Evolutionary conservation across 2,797 vertebrate genomes (phyloP), one percentile per base, ranked within the genome.

Genomic region (Gambusia yucatana): DNA sequence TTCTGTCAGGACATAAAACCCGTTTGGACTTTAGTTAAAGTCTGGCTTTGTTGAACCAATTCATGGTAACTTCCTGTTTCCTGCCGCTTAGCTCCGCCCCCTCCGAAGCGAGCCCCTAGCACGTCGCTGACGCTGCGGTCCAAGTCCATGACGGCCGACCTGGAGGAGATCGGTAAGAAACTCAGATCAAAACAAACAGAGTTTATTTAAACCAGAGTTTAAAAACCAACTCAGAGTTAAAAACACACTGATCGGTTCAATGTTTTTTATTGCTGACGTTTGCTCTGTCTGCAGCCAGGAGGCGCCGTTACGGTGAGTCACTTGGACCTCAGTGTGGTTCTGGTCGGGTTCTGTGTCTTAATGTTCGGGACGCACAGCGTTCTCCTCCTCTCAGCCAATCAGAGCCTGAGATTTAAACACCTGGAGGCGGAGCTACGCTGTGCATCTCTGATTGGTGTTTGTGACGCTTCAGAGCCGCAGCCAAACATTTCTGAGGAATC

Each of bases 101-200:
- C 98, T 76, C 98, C 98, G 44, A 99, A 98, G 94, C 96, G 98
- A 83, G 98, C 98, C 1, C 98, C 98, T 77, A 99, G 98, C 92
- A 99, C 98, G 75, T 99, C 98, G 0, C 89, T 99, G 89, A 99
- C 98, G 0, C 96, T 99, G 77, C 96, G 98, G 72, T 99, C 98
- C 95, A 99, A 99, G 90, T 99, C 98, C 92, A 99, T 99, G 98
- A 99, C 98, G 0, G 97, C 98, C 8, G 98, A 99, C 92, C 96
- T 99, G 75, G 98, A 99, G 87, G 98, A 96, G 77, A 95, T 96
- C 91, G 95, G 95, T 95, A 95, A 92, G 85, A 84, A 85, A 78
- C 48, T 76, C 73, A 22, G 57, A 77, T 14, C 3, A 6, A 25
- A 43, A n/a, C 43, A 65, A 36, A 72, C 52, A 59, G 72, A 22